Evolutionary conservation across 2,113 vertebrate species (phyloP).

Genomic region (Ophiodon elongatus): DNA sequence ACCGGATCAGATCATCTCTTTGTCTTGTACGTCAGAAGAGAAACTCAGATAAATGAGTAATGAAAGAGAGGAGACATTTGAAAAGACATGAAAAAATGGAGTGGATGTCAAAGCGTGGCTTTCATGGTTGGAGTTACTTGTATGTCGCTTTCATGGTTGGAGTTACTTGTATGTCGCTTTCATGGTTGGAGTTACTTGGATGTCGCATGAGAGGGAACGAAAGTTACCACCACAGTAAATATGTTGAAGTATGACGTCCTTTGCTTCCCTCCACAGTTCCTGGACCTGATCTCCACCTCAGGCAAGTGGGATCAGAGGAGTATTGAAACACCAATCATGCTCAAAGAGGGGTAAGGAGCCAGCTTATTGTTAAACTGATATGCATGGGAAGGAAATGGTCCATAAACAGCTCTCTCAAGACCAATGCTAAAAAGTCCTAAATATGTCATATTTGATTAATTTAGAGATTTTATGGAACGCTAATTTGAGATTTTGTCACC

Average conservation of each 20-base stretch:
- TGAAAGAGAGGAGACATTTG: background rate
- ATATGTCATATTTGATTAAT: background rate
- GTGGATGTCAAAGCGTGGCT: background rate
- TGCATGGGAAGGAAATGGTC: background rate
- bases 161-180: background rate
- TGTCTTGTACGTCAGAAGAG: constrained; percentile 2
- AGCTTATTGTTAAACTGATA: background rate
- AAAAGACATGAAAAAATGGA: background rate
- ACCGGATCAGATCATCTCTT: background rate
- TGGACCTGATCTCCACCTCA: constrained; percentile 98
- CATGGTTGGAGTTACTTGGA: background rate
- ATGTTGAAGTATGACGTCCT: constrained; percentile 16
- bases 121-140: background rate
- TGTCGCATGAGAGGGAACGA: background rate
- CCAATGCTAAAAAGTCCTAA: background rate
- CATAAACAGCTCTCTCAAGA: background rate
- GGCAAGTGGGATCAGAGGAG: constrained; percentile 96
- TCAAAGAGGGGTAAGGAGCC: constrained; percentile 96
- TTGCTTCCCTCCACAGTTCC: constrained; percentile 85
- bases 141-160: too few species aligned
- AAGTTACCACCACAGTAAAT: background rate
- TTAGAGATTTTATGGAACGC: background rate
- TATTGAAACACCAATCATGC: constrained; percentile 96
- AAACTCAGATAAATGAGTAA: background rate
- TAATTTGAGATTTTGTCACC: background rate